A percentile compares a stretch with the other conserved stretches of the same genome.
These are phyloP conservation scores for Pseudorhombus dupliciocellatus DNA, from an alignment of 2,113 vertebrate species.

Conservation along the genomic window DNA sequence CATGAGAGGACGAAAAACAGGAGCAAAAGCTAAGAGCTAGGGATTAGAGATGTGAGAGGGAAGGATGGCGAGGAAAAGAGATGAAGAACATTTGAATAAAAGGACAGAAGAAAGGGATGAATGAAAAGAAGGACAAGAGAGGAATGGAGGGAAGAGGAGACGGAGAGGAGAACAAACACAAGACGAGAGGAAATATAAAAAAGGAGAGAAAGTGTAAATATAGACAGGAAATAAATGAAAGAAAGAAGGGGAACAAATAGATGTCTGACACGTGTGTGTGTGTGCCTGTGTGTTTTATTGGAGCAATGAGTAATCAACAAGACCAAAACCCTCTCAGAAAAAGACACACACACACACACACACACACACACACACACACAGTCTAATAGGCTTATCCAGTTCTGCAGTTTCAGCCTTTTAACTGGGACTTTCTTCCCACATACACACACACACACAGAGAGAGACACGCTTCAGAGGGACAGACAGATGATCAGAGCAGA, in stretches of 20 bases:
- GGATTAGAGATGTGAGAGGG: constrained; percentile 15
- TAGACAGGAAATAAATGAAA: not conserved
- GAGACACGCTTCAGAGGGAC: not conserved
- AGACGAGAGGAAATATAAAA: not conserved
- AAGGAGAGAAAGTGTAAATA: not conserved
- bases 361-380: constrained; percentile 33
- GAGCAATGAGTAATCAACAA: constrained; percentile 31
- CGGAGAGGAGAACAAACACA: no score
- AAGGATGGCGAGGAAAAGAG: no score
- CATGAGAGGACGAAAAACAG: constrained; percentile 1
- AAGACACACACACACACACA: constrained; percentile 24
- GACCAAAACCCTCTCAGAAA: constrained; percentile 15
- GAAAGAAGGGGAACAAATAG: constrained; percentile 11
- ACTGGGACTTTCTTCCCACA: constrained; percentile 17
- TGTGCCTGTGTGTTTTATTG: constrained; percentile 7
- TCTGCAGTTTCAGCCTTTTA: constrained; percentile 52
- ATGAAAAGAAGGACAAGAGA: not conserved
- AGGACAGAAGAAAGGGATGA: not conserved
- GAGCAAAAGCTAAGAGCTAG: not conserved
- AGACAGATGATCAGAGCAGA: not conserved
- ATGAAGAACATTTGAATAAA: no score
- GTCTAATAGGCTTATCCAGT: constrained; percentile 62
- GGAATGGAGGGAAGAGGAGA: not conserved
- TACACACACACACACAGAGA: not conserved
- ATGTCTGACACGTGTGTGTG: constrained; percentile 10